Conservation (phyloP, 1,140 invertebrate species). For the Venturia canescens region DNA sequence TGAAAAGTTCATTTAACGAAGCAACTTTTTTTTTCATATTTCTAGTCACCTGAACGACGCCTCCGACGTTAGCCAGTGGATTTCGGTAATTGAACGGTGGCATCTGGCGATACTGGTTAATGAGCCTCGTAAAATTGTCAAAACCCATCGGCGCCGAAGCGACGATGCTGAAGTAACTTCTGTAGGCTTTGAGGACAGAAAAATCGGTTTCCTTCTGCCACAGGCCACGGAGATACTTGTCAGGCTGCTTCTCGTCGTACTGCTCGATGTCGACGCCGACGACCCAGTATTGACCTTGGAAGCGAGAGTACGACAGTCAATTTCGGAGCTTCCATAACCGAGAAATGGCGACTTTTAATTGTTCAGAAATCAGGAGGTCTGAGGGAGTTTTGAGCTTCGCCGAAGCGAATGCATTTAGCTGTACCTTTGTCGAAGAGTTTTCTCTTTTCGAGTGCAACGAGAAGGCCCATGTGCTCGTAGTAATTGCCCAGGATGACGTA, state of each 20-base stretch:
- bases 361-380: no score
- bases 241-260: constrained; percentile 86
- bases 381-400: no score
- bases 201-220: constrained; percentile 80
- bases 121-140: constrained; percentile 85
- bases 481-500: constrained; percentile 94
- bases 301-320: neutral
- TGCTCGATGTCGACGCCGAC: constrained; percentile 94
- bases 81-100: constrained; percentile 92
- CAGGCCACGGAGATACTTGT: constrained; percentile 86
- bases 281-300: constrained; percentile 90
- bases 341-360: constrained; percentile 16
- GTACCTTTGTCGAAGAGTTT: constrained; percentile 89
- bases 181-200: constrained; percentile 80
- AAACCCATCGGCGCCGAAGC: constrained; percentile 84
- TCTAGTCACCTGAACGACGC: constrained; percentile 74
- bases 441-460: constrained; percentile 88
- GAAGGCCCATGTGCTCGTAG: constrained; percentile 90
- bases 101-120: constrained; percentile 87
- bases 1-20: no score
- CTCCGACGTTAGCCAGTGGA: constrained; percentile 83
- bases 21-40: constrained; percentile 17
- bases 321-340: no score
- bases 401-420: constrained; percentile 42
- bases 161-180: constrained; percentile 85